phyloP scores from a whole-genome alignment of 1,140 invertebrate species.

The Drosophila oshimai region DNA sequence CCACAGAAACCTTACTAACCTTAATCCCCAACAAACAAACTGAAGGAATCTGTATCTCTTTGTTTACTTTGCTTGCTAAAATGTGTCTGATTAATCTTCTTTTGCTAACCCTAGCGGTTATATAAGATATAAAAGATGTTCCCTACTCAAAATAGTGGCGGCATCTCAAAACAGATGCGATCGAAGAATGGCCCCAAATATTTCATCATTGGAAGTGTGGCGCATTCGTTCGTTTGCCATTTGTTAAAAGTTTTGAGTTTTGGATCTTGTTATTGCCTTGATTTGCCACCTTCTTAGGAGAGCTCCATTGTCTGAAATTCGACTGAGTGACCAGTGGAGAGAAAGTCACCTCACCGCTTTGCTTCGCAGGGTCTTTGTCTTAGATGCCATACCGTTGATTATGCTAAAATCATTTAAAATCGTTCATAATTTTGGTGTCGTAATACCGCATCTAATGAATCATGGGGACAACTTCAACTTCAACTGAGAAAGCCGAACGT shows the following conservation, averaged over 20 bases:
- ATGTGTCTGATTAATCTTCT: background rate
- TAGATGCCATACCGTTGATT: conserved; percentile 45
- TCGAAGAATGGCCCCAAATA: conserved; percentile 36
- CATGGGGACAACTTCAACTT: conserved; percentile 4
- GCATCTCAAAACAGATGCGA: conserved; percentile 19
- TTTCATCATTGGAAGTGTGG: conserved; percentile 25
- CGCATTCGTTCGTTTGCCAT: conserved; percentile 28
- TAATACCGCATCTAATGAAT: conserved; percentile 57
- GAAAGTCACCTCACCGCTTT: conserved; percentile 61
- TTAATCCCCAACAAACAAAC: too few species aligned
- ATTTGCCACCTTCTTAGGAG: conserved; percentile 67
- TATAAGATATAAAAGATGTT: conserved; percentile 33
- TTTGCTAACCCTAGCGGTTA: conserved; percentile 1
- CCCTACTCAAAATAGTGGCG: conserved; percentile 10
- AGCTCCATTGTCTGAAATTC: conserved; percentile 33
- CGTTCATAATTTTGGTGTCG: conserved; percentile 62
- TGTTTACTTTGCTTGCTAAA: background rate
- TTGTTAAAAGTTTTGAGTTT: conserved; percentile 19
- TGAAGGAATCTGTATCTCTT: too few species aligned
- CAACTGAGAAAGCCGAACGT: conserved; percentile 31
- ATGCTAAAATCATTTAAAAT: conserved; percentile 72
- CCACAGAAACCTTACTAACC: too few species aligned
- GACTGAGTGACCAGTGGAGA: conserved; percentile 22
- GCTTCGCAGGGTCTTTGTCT: conserved; percentile 39
- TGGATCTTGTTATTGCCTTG: conserved; percentile 20